A percentile compares a stretch with the other conserved stretches of the same genome.
Conservation (phyloP, 2,797 vertebrate genomes). For the Clarias pachynema region DNA sequence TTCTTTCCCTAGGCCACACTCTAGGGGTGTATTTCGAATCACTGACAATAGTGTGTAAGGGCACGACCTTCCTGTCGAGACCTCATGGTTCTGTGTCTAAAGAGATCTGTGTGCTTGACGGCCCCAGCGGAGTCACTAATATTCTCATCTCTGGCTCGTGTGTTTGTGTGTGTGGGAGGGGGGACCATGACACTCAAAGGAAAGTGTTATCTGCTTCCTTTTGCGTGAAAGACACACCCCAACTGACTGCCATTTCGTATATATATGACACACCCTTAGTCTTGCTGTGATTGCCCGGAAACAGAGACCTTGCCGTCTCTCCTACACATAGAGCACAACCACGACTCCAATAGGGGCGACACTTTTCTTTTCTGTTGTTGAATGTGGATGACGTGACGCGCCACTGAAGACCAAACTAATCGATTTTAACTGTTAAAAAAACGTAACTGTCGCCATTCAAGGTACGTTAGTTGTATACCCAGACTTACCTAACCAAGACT, state of each 20-base stretch:
- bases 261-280: neutral
- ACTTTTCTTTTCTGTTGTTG: neutral
- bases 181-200: neutral
- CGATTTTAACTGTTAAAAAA: neutral
- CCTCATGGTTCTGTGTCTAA: slow-evolving; percentile 8
- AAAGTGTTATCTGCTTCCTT: neutral
- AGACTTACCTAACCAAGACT: neutral
- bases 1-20: slow-evolving; percentile 21
- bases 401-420: neutral
- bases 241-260: neutral
- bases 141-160: slow-evolving; percentile 58
- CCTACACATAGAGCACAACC: neutral
- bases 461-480: neutral
- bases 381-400: neutral
- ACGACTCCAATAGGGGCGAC: neutral
- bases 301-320: neutral
- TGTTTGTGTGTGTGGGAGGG: slow-evolving; percentile 47
- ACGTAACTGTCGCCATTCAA: neutral
- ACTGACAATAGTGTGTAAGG: slow-evolving; percentile 57
- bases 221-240: too few species aligned
- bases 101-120: slow-evolving; percentile 1
- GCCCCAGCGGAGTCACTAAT: slow-evolving; percentile 55
- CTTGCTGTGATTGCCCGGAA: neutral
- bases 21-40: slow-evolving; percentile 46
- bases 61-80: slow-evolving; percentile 59